These are phyloP conservation scores for Atractosteus spatula DNA, from an alignment of 2,113 vertebrate species.

Conservation along the genomic window DNA sequence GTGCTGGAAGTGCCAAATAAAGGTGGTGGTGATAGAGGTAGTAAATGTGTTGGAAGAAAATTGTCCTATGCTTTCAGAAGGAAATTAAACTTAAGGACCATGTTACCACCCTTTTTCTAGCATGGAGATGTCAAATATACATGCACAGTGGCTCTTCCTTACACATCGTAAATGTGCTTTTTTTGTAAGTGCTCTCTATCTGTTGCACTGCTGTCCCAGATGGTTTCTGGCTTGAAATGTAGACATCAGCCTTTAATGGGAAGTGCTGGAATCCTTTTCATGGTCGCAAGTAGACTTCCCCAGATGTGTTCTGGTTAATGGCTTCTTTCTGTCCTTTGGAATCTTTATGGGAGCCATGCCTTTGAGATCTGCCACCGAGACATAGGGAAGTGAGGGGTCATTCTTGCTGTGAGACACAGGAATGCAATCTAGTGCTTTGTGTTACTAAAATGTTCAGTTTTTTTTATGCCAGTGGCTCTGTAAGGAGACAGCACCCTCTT, in stretches of 20 bases:
- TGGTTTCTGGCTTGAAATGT: background rate
- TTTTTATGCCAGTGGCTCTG: too few species aligned
- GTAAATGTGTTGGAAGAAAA: too few species aligned
- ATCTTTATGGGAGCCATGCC: constrained; percentile 13
- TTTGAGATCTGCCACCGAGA: background rate
- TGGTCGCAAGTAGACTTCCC: constrained; percentile 6
- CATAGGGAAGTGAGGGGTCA: background rate
- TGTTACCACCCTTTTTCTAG: background rate
- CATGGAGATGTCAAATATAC: background rate
- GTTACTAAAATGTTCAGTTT: too few species aligned
- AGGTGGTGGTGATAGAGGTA: too few species aligned
- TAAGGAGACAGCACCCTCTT: too few species aligned
- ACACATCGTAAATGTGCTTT: constrained; percentile 8
- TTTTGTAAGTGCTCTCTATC: constrained; percentile 9
- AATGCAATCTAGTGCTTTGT: too few species aligned
- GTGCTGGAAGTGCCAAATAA: too few species aligned
- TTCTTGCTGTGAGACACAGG: background rate
- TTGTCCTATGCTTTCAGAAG: too few species aligned
- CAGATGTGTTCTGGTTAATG: constrained; percentile 7
- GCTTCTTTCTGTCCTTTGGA: background rate
- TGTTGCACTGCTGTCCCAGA: background rate
- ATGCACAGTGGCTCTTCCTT: constrained; percentile 1
- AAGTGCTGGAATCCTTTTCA: constrained; percentile 32
- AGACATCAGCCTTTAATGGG: constrained; percentile 3
- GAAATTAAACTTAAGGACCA: too few species aligned